These are phyloP conservation scores for Sarcophaga carnaria DNA, from an alignment of 2,888 invertebrate species.

Conservation along the genomic window DNA sequence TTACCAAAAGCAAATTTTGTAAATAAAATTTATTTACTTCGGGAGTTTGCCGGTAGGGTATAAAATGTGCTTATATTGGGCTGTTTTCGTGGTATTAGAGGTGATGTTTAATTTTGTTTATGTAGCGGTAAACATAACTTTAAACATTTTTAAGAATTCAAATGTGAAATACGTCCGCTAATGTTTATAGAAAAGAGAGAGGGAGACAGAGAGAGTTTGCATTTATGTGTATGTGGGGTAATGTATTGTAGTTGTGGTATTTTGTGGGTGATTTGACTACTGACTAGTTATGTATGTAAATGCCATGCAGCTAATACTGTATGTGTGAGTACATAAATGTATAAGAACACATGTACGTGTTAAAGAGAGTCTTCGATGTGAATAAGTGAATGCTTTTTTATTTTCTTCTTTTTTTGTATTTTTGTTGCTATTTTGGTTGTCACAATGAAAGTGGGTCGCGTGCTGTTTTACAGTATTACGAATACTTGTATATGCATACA, in stretches of 20 bases:
- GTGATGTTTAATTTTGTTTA: constrained; percentile 1
- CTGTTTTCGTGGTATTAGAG: neutral
- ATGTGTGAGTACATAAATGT: neutral
- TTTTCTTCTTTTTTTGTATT: constrained; percentile 27
- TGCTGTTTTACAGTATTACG: constrained; percentile 68
- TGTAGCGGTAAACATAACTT: neutral
- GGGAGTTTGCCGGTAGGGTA: too few species aligned
- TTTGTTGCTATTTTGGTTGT: constrained; percentile 60
- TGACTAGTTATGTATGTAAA: constrained; percentile 11
- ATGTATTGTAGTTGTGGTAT: neutral
- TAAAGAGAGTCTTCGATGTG: constrained; percentile 12
- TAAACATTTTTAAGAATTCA: constrained; percentile 52
- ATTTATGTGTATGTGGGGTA: constrained; percentile 13
- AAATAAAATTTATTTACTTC: too few species aligned
- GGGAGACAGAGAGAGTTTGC: neutral
- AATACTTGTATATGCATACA: constrained; percentile 56
- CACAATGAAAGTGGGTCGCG: constrained; percentile 68
- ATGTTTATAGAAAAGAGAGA: neutral
- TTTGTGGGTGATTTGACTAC: constrained; percentile 65
- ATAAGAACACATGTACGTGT: constrained; percentile 32
- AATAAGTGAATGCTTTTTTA: constrained; percentile 43
- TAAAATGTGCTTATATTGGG: too few species aligned
- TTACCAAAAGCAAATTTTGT: too few species aligned
- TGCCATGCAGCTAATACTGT: neutral
- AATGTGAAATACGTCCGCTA: constrained; percentile 54